Evolutionary conservation across 1,140 invertebrate species (phyloP), one percentile per base, ranked within the genome.

Genomic region (Himalopsyche phryganea): DNA sequence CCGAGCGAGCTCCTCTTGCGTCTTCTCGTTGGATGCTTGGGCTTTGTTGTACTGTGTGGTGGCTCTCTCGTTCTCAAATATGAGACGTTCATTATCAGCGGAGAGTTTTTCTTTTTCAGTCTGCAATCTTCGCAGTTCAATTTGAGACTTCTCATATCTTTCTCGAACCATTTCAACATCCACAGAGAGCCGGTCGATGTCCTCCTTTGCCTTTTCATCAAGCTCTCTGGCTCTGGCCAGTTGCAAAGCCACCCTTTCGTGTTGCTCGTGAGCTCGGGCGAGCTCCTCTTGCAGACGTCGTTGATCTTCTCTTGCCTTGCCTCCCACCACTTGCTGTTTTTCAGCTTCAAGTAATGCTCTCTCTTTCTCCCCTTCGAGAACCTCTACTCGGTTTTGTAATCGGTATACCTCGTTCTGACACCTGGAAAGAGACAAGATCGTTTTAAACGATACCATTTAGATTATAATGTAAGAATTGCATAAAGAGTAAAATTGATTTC

Each of bases 191-290:
- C 89, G 81, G 66, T 94, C 92, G 57, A 94, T 80, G 64, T 94
- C 91, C 67, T 91, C 89, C 69, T 93, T 92, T 7, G 89, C 86
- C 69, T 95, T 94, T 61, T 95, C 92, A 77, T 96, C 93, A 65
- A 86, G 83, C 69, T 96, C 93, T 70, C 94, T 92, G 17, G 89
- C 86, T 65, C 92, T 82, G 47, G 84, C 85, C 0, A 95, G 76
- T 68, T 95, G 91, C 35, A 94, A 75, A 6, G 88, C 84, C 1
- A 90, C 85, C 36, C 92, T 80, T 66, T 95, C 92, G 70, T 92
- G 92, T 74, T 92, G 84, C 73, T 96, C 92, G 70, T 93, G 89
- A 15, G 92, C 71, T 35, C 88, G 83, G 35, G 88, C 80, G 44
- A 89, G 75, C 68, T 96, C 92, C 63, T 94, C 92, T 73, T 92